Evolutionary conservation across 1,140 invertebrate genomes (phyloP), one percentile per base, ranked within the genome.

Genomic region (Epicauta chinensis): DNA sequence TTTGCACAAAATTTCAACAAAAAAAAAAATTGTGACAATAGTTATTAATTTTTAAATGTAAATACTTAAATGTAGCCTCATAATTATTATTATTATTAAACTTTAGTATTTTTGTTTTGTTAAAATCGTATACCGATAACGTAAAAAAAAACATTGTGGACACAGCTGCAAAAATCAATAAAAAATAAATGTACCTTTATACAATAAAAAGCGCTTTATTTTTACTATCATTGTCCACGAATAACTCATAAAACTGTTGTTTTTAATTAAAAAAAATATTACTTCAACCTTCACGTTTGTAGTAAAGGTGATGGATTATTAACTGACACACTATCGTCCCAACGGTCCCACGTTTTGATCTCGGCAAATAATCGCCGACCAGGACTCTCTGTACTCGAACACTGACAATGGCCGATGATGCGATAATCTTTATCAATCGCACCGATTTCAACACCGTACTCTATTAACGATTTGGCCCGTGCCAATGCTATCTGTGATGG

Each of bases 351-450:
- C 0, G 51, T 63, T 37, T 66, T 56, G 11, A 75, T 68, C 38
- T 66, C 64, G 38, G 70, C 56, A 46, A 63, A 71, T 7, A 75
- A 43, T 3, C 35, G 34, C 2, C 58, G 45, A 15, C 73, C 74
- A 5, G 74, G 73, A 55, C 72, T 74, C 30, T 62, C 56, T 0
- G 67, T 70, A 2, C 66, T 62, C 23, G 59, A 62, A 51, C 73
- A 75, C 60, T 80, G 76, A 36, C 74, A 69, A 50, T 77, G 75
- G 10, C 71, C 76, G 16, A 77, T 53, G 2, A 80, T 56, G 12
- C 64, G 61, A 58, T 79, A 80, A 51, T 79, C 65, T 1, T 59
- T 10, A 2, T 55, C 61, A 34, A 79, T 70, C 40, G 74, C 64
- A 14, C 72, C 72, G 10, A 67, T 63, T 40, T 70, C 54, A 1